Evolutionary conservation across 2,888 invertebrate species (phyloP).

Genomic region (Amitus sp.): DNA sequence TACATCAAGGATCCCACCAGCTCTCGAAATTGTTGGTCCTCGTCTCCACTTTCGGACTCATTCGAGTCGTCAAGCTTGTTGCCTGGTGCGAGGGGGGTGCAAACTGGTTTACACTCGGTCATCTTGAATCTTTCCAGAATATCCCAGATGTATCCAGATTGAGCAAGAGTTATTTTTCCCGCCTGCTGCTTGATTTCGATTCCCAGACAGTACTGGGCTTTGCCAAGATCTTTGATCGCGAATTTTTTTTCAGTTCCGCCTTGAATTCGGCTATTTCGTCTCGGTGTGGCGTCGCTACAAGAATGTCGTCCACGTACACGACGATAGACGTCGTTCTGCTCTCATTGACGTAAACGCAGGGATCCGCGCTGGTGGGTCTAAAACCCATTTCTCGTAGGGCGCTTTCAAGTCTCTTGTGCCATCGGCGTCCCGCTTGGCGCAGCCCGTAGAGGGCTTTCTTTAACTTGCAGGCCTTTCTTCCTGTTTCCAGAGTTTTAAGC

Average conservation of each 20-base stretch:
- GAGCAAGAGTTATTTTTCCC: slow-evolving; percentile 13
- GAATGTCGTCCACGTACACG: slow-evolving; percentile 28
- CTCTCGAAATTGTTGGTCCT: slow-evolving; percentile 20
- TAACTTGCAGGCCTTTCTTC: neutral
- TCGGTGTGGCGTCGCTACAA: slow-evolving; percentile 16
- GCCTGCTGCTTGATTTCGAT: slow-evolving; percentile 35
- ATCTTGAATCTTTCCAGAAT: slow-evolving; percentile 34
- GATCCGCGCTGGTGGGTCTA: neutral
- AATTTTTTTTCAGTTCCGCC: slow-evolving; percentile 14
- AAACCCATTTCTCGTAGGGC: neutral
- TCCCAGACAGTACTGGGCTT: slow-evolving; percentile 35
- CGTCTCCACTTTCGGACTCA: neutral
- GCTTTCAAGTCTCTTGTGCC: slow-evolving; percentile 3
- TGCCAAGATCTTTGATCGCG: slow-evolving; percentile 34
- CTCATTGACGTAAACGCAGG: slow-evolving; percentile 18
- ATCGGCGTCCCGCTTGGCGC: neutral
- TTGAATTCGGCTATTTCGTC: no score
- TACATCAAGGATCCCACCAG: slow-evolving; percentile 41
- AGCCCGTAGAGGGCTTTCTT: slow-evolving; percentile 11
- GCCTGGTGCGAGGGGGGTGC: slow-evolving; percentile 25
- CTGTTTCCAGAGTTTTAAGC: neutral
- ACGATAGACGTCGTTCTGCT: slow-evolving; percentile 10
- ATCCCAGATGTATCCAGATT: slow-evolving; percentile 24
- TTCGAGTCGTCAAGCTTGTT: neutral
- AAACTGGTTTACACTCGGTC: slow-evolving; percentile 22